These are phyloP conservation scores for Tragelaphus eurycerus DNA, from an alignment of 2,797 vertebrate species.

Conservation along the genomic window DNA sequence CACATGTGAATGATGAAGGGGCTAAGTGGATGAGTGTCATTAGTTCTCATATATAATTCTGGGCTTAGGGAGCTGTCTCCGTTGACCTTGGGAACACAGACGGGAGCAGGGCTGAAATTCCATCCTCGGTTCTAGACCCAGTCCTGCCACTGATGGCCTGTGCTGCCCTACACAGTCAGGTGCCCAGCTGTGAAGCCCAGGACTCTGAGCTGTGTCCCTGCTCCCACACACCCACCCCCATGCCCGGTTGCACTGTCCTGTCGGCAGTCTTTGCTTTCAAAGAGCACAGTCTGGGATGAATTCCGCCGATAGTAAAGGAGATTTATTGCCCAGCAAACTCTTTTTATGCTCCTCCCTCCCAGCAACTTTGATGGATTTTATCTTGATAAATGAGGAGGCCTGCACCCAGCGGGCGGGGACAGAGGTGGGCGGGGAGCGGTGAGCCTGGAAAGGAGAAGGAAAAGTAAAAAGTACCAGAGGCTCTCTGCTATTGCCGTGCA, in stretches of 20 bases:
- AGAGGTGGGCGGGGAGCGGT: background rate
- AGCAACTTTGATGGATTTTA: slow-evolving; percentile 68
- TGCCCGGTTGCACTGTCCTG: background rate
- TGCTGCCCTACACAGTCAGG: rapidly evolving
- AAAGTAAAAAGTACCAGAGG: background rate
- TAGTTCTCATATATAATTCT: background rate
- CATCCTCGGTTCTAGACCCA: background rate
- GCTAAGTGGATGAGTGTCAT: background rate
- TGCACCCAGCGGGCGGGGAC: background rate
- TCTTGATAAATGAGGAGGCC: slow-evolving; percentile 71
- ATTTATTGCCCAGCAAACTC: slow-evolving; percentile 68
- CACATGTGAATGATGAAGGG: background rate
- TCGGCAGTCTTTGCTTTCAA: slow-evolving; percentile 57
- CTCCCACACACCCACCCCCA: background rate
- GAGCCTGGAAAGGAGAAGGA: background rate
- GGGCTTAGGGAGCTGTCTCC: background rate
- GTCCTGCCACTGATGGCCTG: background rate
- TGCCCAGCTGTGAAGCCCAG: background rate
- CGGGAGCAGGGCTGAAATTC: background rate
- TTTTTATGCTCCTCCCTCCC: slow-evolving; percentile 70
- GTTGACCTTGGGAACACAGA: background rate
- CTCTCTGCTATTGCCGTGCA: background rate
- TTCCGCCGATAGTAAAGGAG: slow-evolving; percentile 72
- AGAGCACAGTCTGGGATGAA: slow-evolving; percentile 61
- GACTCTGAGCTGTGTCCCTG: background rate